Conservation (phyloP, 2,797 vertebrate species). For the Sebastes iracundus region DNA sequence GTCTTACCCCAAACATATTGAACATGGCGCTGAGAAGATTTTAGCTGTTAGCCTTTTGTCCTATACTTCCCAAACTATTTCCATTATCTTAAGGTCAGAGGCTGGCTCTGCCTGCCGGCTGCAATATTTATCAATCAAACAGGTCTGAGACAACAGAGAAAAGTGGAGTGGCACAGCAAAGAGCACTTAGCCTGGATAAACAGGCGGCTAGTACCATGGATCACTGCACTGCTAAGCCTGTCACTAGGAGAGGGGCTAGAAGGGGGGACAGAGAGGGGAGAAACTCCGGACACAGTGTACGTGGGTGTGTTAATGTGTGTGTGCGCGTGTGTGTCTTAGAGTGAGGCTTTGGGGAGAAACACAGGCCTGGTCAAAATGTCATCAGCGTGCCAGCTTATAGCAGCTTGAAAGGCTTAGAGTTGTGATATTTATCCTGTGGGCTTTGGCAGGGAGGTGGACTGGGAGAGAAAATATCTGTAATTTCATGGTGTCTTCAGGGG, state of each 20-base stretch:
- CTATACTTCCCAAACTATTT: constrained; percentile 73
- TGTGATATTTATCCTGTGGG: constrained; percentile 87
- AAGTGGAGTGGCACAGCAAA: constrained; percentile 75
- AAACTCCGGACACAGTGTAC: constrained; percentile 59
- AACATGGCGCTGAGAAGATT: constrained; percentile 30
- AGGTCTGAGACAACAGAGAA: constrained; percentile 75
- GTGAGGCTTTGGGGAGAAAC: constrained; percentile 77
- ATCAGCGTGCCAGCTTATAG: constrained; percentile 82
- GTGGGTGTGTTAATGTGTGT: neutral
- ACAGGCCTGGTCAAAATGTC: constrained; percentile 84
- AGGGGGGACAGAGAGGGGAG: constrained; percentile 67
- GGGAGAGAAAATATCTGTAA: constrained; percentile 85
- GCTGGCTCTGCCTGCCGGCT: constrained; percentile 61
- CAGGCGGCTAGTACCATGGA: constrained; percentile 77
- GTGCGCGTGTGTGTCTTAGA: constrained; percentile 42
- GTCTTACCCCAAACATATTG: constrained; percentile 20
- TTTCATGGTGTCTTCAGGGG: constrained; percentile 88
- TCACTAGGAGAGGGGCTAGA: constrained; percentile 70
- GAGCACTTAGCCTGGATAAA: constrained; percentile 83
- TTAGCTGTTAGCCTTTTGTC: constrained; percentile 59
- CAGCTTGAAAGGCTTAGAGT: constrained; percentile 86
- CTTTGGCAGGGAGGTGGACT: constrained; percentile 76
- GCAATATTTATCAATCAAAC: constrained; percentile 83
- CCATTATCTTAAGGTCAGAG: constrained; percentile 79
- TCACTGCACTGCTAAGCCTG: constrained; percentile 81